A percentile compares a stretch with the other conserved stretches of the same genome.
Evolutionary conservation across 64 coral and sea anemone genomes (phyloP).

Genomic region (Anthopleura sola): DNA sequence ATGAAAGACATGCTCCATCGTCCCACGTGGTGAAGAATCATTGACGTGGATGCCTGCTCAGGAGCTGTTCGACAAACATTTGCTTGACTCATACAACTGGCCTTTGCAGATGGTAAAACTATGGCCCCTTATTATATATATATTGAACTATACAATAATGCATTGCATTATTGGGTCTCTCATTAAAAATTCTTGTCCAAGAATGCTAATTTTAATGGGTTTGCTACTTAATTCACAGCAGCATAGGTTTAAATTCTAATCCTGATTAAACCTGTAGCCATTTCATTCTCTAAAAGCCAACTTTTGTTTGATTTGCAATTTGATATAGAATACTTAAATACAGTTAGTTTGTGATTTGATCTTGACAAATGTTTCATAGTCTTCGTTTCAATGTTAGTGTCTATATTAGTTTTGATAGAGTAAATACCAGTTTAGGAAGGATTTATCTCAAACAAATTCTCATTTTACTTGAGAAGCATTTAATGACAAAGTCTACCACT

Average conservation of each 20-base stretch:
- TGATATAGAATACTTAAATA: too few species aligned
- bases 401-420: too few species aligned
- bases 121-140: not conserved
- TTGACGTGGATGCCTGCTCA: not conserved
- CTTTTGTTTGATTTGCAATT: not conserved
- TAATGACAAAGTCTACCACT: too few species aligned
- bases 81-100: not conserved
- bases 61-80: not conserved
- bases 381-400: too few species aligned
- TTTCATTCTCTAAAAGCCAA: too few species aligned
- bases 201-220: too few species aligned
- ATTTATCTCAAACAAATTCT: too few species aligned
- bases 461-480: too few species aligned
- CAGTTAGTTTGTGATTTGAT: too few species aligned
- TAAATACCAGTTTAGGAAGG: too few species aligned
- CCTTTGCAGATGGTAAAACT: not conserved
- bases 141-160: not conserved
- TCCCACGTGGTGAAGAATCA: not conserved
- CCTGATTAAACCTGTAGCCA: not conserved
- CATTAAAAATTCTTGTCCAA: not conserved
- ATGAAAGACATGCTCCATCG: not conserved
- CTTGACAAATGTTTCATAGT: too few species aligned
- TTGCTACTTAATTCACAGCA: too few species aligned
- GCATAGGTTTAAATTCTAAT: not conserved
- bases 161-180: not conserved